Base-by-base conservation (phyloP, 2,888 invertebrate genomes). In the Junonia oenone region DNA sequence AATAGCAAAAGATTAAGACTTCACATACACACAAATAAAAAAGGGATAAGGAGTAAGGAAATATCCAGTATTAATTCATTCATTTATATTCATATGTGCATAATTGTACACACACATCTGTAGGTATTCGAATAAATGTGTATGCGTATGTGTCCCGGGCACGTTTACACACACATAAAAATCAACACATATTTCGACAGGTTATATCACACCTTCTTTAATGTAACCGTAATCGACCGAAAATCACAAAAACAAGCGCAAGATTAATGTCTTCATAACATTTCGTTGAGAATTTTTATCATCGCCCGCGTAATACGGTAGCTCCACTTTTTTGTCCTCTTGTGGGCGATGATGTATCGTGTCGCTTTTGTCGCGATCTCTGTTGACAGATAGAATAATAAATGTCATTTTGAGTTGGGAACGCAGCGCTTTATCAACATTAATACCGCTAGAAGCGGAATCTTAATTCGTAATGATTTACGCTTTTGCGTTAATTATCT, bases 281-380 rank as follows among this genome's bases (percentile, higher is more conserved):
- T 46, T 1, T 22, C 22, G 29, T 46, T 26, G 17, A n/a, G n/a
- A 27, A 17, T 46, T 31, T 46, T 46, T 15, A 31, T 40, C 19
- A 17, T 17, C 19, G 11, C 17, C 13, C 8, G 51, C 51, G 58
- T 58, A 58, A 55, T 48, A 31, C 58, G 19, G 58, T 55, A 55
- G 58, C 58, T 19, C 45, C 14, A 46, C 29, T 38, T 51, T 58
- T 55, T 58, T 51, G 37, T 40, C 51, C n/a, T 48, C 33, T 40
- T 15, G 65, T 66, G 58, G 66, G 67, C 62, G 66, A 60, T 63
- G 66, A 61, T 65, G 58, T 61, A 66, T 66, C 48, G 58, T 55
- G 51, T 33, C 8, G 45, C 37, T 47, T 47, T 56, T 60, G 51
- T 62, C 58, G 56, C 43, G 27, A 57, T 38, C 22, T 8, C 6